Evolutionary conservation across 2,888 invertebrate genomes (phyloP).

Genomic region (Dichetophora obliterata): DNA sequence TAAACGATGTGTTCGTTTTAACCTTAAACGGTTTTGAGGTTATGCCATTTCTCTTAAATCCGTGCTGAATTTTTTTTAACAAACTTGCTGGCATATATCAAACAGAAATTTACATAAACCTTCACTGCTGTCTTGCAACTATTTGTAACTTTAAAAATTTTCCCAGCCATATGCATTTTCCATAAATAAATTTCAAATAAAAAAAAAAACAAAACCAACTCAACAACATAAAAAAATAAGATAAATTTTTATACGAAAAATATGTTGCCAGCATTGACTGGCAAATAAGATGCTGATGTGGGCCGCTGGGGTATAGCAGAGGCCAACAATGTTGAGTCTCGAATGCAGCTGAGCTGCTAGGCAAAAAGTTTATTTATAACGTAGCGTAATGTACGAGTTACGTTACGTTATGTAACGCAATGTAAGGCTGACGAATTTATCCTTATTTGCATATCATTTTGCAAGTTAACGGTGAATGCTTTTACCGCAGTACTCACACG

Average conservation of each 20-base stretch:
- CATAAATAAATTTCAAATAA: constrained; percentile 2
- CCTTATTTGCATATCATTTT: constrained; percentile 66
- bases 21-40: no score
- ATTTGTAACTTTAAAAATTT: constrained; percentile 6
- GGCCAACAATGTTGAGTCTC: neutral
- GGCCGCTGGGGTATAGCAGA: neutral
- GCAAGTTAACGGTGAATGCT: constrained; percentile 61
- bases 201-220: neutral
- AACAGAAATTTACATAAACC: neutral
- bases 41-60: no score
- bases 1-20: no score
- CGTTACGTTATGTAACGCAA: neutral
- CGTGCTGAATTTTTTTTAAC: neutral
- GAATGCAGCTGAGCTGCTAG: neutral
- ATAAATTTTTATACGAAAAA: no score
- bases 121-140: neutral
- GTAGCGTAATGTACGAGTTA: neutral
- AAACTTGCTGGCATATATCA: neutral
- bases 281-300: neutral
- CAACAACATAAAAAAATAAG: neutral
- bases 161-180: neutral
- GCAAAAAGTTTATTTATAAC: neutral
- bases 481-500: constrained; percentile 49
- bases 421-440: constrained; percentile 58
- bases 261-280: neutral